A percentile compares a stretch with the other conserved stretches of the same genome.
Evolutionary conservation across 2,888 invertebrate species (phyloP).

Genomic region (Thymelicus lineola): DNA sequence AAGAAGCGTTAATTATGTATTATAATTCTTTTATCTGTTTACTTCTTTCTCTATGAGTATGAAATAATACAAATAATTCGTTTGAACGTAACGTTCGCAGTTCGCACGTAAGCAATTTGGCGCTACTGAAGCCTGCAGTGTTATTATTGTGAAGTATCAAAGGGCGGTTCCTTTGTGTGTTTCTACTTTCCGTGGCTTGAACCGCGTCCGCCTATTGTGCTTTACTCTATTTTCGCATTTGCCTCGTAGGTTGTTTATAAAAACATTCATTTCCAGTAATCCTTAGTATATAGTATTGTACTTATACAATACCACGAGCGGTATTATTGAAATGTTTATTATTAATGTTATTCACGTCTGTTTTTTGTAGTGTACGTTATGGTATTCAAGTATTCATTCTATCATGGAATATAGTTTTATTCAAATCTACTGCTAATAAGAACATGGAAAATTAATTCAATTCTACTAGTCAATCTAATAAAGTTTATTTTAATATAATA

Average conservation of each 20-base stretch:
- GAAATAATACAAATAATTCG: conserved; percentile 2
- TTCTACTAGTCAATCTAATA: no score
- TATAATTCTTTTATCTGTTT: no score
- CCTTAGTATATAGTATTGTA: conserved; percentile 4
- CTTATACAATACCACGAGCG: not conserved
- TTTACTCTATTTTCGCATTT: conserved; percentile 26
- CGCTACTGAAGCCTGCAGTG: conserved; percentile 10
- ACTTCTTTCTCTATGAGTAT: not conserved
- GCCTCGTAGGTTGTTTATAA: conserved; percentile 18
- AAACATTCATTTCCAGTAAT: conserved; percentile 18
- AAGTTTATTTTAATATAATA: no score
- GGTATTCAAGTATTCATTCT: no score
- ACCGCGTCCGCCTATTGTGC: conserved; percentile 17
- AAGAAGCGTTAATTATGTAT: no score
- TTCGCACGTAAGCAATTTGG: not conserved
- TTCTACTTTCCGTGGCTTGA: not conserved
- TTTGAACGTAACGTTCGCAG: not conserved
- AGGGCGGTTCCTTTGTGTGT: conserved; percentile 23
- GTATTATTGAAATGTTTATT: conserved; percentile 11
- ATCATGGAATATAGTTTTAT: no score
- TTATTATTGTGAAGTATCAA: conserved; percentile 32
- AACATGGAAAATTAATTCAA: no score
- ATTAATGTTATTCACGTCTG: not conserved
- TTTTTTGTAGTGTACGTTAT: no score
- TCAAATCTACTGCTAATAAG: no score